These are phyloP conservation scores for Hydrocynus forskahlii DNA, from an alignment of 2,797 vertebrate genomes.

Conservation along the genomic window DNA sequence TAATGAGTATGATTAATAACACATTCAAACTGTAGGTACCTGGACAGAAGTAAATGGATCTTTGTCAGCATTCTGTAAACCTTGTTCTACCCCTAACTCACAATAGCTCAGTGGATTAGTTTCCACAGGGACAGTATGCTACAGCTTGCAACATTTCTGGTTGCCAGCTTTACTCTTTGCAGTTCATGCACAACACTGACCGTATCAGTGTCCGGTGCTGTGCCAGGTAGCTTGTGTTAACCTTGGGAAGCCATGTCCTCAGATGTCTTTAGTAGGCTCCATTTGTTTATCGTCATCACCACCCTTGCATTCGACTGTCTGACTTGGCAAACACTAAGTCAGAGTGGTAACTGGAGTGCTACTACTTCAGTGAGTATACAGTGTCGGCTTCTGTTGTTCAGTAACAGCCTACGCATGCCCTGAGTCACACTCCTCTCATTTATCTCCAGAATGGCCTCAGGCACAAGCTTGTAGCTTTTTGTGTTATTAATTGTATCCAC, in stretches of 20 bases:
- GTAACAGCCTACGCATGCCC: constrained; percentile 5
- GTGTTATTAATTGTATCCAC: constrained; percentile 61
- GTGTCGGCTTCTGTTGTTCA: constrained; percentile 17
- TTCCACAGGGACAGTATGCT: background rate
- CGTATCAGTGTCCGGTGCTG: constrained; percentile 26
- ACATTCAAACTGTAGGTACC: no score
- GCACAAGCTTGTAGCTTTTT: constrained; percentile 27
- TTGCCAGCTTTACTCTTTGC: constrained; percentile 41
- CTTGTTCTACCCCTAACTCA: no score
- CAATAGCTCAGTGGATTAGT: background rate
- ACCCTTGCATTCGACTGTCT: background rate
- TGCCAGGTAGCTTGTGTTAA: constrained; percentile 41
- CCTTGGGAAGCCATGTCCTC: constrained; percentile 23
- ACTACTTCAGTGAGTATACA: constrained; percentile 1
- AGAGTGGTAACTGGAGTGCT: background rate
- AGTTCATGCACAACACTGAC: no score
- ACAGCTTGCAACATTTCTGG: background rate
- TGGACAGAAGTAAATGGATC: no score
- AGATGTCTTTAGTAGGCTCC: constrained; percentile 20
- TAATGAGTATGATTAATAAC: no score
- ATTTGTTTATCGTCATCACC: constrained; percentile 12
- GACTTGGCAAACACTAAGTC: constrained; percentile 1
- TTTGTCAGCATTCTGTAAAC: background rate
- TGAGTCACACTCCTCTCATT: constrained; percentile 39
- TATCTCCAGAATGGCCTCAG: constrained; percentile 35